Conservation (phyloP, 2,888 invertebrate genomes). For the Drosophila maculinotata region DNA sequence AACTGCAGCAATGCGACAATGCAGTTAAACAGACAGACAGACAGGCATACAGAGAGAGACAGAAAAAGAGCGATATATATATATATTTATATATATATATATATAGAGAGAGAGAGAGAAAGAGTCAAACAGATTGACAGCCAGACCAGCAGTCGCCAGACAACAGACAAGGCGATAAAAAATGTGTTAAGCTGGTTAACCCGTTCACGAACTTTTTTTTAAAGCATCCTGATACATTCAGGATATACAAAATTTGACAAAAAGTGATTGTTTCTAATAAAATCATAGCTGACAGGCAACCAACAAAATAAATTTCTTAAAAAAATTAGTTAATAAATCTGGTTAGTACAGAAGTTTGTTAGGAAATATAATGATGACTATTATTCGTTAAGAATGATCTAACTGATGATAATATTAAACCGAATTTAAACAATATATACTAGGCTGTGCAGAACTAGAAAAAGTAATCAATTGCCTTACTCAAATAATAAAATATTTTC, state of each 20-base stretch:
- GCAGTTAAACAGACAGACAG: slow-evolving; percentile 50
- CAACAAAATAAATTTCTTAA: too few species aligned
- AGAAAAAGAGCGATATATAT: slow-evolving; percentile 11
- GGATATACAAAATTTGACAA: slow-evolving; percentile 2
- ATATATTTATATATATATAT: too few species aligned
- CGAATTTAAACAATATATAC: too few species aligned
- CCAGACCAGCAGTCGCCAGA: slow-evolving; percentile 46
- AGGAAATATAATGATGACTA: too few species aligned
- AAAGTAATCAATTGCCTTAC: too few species aligned
- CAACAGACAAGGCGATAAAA: slow-evolving; percentile 33
- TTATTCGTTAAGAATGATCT: too few species aligned
- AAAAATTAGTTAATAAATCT: too few species aligned
- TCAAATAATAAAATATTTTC: too few species aligned
- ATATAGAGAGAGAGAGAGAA: slow-evolving; percentile 23
- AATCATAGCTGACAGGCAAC: too few species aligned
- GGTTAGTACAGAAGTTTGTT: too few species aligned
- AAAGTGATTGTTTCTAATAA: background rate
- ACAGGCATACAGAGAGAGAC: slow-evolving; percentile 22
- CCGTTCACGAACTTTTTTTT: slow-evolving; percentile 7
- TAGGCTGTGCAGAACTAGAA: too few species aligned
- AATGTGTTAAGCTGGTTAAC: slow-evolving; percentile 33
- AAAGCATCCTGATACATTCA: slow-evolving; percentile 1
- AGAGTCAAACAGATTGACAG: slow-evolving; percentile 37
- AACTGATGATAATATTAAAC: too few species aligned
- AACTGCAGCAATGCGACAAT: slow-evolving; percentile 73